Evolutionary conservation across 2,113 vertebrate species (phyloP).

Genomic region (Plectropomus leopardus): DNA sequence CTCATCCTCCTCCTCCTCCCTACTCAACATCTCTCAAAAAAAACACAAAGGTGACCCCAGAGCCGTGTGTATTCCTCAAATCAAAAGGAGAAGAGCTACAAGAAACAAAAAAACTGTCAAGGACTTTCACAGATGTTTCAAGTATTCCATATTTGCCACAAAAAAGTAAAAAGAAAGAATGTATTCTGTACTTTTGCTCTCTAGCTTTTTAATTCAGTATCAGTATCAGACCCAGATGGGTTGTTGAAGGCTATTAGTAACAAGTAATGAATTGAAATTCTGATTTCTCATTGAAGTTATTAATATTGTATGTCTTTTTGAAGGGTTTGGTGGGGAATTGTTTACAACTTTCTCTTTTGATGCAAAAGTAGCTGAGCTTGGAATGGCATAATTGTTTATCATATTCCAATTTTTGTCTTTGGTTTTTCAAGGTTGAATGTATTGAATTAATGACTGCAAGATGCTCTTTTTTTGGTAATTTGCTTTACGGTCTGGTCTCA

Average conservation of each 20-base stretch:
- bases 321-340: neutral
- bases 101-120: constrained; percentile 36
- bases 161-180: neutral
- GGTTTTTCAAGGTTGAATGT: too few species aligned
- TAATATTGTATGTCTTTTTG: neutral
- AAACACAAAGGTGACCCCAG: constrained; percentile 47
- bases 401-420: too few species aligned
- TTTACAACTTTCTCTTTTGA: too few species aligned
- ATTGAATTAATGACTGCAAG: too few species aligned
- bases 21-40: constrained; percentile 33
- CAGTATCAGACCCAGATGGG: neutral
- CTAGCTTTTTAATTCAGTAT: neutral
- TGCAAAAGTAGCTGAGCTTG: too few species aligned
- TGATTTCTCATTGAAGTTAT: neutral
- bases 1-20: constrained; percentile 27
- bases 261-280: neutral
- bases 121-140: constrained; percentile 45
- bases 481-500: too few species aligned
- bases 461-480: too few species aligned
- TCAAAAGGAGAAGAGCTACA: constrained; percentile 31
- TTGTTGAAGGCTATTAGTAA: neutral
- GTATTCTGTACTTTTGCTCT: constrained; percentile 14
- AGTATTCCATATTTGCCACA: neutral
- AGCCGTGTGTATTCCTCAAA: constrained; percentile 30
- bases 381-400: too few species aligned